A percentile compares a stretch with the other conserved stretches of the same genome.
Conservation (phyloP, 2,797 vertebrate species). For the Coregonus suidteri region DNA sequence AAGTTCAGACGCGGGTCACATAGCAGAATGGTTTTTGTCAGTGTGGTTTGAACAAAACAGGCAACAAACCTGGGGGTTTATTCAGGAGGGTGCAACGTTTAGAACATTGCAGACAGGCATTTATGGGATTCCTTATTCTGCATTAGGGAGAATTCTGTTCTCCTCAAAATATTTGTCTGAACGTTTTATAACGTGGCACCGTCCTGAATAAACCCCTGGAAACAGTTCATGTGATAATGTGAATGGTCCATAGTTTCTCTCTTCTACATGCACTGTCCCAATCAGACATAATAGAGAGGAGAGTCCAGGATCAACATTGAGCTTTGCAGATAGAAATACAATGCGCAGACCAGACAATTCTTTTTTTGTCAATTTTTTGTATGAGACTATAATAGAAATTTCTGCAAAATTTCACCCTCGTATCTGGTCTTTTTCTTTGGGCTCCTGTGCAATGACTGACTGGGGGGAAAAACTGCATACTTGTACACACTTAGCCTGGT, state of each 20-base stretch:
- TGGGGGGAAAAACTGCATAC: background rate
- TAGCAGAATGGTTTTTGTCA: background rate
- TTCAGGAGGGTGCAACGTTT: background rate
- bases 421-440: conserved; percentile 9
- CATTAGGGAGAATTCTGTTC: background rate
- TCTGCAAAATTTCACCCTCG: conserved; percentile 78
- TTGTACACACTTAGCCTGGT: background rate
- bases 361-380: conserved; percentile 76
- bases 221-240: background rate
- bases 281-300: background rate
- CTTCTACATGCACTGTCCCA: conserved; percentile 3
- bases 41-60: background rate
- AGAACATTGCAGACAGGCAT: background rate
- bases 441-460: background rate
- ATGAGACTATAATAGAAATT: conserved; percentile 88
- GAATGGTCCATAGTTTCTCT: background rate
- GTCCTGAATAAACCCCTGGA: background rate
- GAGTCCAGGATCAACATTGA: background rate
- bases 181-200: background rate
- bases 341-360: background rate
- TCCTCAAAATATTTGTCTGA: background rate
- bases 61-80: background rate
- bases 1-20: background rate
- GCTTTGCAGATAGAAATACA: background rate
- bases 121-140: background rate